Conservation (phyloP, 2,888 invertebrate genomes). For the Allacma fusca region DNA sequence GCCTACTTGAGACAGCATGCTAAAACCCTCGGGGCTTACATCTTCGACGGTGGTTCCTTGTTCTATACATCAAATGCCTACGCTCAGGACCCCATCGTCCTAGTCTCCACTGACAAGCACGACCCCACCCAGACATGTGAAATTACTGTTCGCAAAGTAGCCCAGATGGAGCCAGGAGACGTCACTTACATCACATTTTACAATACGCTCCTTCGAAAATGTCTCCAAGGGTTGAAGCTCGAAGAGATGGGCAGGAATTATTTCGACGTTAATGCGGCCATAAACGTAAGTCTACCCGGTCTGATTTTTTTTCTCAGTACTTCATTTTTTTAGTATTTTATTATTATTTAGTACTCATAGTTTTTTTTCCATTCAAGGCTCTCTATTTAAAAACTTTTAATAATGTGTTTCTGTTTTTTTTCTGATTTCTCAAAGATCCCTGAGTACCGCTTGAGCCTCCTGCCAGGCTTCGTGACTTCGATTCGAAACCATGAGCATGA, state of each 20-base stretch:
- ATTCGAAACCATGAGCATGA: slow-evolving; percentile 80
- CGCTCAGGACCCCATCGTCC: neutral
- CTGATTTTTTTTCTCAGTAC: neutral
- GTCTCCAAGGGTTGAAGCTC: slow-evolving; percentile 49
- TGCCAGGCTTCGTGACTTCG: slow-evolving; percentile 75
- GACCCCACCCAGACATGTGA: slow-evolving; percentile 5
- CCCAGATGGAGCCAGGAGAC: slow-evolving; percentile 30
- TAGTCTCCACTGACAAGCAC: neutral
- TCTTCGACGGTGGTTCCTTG: neutral
- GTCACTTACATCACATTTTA: slow-evolving; percentile 50
- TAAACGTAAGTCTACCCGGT: slow-evolving; percentile 64
- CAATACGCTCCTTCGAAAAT: slow-evolving; percentile 53
- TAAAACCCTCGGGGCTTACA: neutral
- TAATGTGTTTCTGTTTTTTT: neutral
- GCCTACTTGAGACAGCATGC: slow-evolving; percentile 70
- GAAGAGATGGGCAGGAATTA: slow-evolving; percentile 52
- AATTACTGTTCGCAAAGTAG: neutral
- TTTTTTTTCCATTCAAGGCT: neutral
- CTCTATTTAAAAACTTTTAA: too few relatives aligned
- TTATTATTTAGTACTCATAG: neutral
- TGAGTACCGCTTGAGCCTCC: slow-evolving; percentile 74
- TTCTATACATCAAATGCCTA: neutral
- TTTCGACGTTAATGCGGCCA: slow-evolving; percentile 43
- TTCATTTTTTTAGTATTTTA: neutral
- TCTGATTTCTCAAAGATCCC: slow-evolving; percentile 67